Percentiles rank a stretch among this genome's conserved stretches.
Conservation (phyloP, 2,797 vertebrate genomes). For the Crotalus adamanteus region DNA sequence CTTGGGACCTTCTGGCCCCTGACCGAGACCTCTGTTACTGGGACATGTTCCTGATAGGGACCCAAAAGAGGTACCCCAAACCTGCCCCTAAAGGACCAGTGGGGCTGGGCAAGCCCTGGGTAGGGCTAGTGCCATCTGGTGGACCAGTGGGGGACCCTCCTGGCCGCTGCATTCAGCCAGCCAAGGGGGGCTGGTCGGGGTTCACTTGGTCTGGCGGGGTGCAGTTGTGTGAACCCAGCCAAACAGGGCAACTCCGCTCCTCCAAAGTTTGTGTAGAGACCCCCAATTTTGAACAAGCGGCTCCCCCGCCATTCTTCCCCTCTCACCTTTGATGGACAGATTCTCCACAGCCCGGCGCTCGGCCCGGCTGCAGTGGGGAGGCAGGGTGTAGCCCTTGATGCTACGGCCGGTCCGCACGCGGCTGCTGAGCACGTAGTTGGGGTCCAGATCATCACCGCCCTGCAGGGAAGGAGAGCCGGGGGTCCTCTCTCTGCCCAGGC, state of each 20-base stretch:
- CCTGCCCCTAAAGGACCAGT: neutral
- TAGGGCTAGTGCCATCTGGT: neutral
- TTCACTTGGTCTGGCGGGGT: neutral
- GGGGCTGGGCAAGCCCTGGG: neutral
- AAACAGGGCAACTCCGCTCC: neutral
- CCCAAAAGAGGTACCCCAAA: neutral
- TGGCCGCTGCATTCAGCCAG: neutral
- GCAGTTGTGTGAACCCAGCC: neutral
- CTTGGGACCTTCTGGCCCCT: neutral
- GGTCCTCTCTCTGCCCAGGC: neutral
- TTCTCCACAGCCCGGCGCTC: conserved; percentile 87
- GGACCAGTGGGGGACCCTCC: neutral
- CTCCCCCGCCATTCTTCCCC: too few species aligned
- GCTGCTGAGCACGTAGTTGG: conserved; percentile 80
- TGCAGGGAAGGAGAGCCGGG: conserved; percentile 12
- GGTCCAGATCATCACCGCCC: conserved; percentile 82
- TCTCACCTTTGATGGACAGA: conserved; percentile 83
- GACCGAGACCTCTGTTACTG: neutral
- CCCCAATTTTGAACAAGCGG: neutral
- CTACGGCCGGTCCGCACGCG: conserved; percentile 82
- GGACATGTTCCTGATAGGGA: neutral
- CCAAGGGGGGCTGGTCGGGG: neutral
- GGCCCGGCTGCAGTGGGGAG: conserved; percentile 83
- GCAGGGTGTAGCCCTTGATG: conserved; percentile 82
- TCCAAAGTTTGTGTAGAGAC: neutral